Base-by-base conservation (phyloP, 2,888 invertebrate genomes). In the Orchesellides sinensis region DNA sequence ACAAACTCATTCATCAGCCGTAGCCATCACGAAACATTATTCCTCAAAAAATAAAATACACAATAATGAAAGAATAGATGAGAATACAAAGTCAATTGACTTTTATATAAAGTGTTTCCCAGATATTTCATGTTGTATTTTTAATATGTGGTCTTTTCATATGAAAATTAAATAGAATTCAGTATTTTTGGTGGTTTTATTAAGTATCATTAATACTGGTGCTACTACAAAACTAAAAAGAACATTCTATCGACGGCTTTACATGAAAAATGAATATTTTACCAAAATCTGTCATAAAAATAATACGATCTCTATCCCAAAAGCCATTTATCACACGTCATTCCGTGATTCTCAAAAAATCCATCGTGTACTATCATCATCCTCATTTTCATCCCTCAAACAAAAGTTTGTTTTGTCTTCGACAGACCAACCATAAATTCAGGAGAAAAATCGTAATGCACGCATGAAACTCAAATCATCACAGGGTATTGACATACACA, bases 331-430 rank as follows among this genome's bases (percentile, higher is more conserved):
- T 40, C 40, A 40, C 2, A 2, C 40, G 40, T 40, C 40, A 40
- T 40, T 40, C 40, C 40, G 61, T 61, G 61, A 61, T 27, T 61
- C 61, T 61, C 61, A 17, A 61, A 61, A 61, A 19, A 27, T 19
- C 14, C n/a, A 35, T 32, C 29, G 29, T 54, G 54, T n/a, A n/a
- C n/a, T n/a, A n/a, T n/a, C n/a, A n/a, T n/a, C n/a, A n/a, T n/a
- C n/a, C n/a, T n/a, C n/a, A n/a, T n/a, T n/a, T n/a, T n/a, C n/a
- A n/a, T n/a, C n/a, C n/a, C n/a, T n/a, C n/a, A n/a, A n/a, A n/a
- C n/a, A n/a, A n/a, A n/a, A n/a, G n/a, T n/a, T n/a, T n/a, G n/a
- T n/a, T n/a, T n/a, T n/a, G n/a, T n/a, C n/a, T n/a, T n/a, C n/a
- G n/a, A n/a, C n/a, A n/a, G n/a, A n/a, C n/a, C n/a, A n/a, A n/a